Evolutionary conservation across 2,888 invertebrate genomes (phyloP).

Genomic region (Phlogophora meticulosa): DNA sequence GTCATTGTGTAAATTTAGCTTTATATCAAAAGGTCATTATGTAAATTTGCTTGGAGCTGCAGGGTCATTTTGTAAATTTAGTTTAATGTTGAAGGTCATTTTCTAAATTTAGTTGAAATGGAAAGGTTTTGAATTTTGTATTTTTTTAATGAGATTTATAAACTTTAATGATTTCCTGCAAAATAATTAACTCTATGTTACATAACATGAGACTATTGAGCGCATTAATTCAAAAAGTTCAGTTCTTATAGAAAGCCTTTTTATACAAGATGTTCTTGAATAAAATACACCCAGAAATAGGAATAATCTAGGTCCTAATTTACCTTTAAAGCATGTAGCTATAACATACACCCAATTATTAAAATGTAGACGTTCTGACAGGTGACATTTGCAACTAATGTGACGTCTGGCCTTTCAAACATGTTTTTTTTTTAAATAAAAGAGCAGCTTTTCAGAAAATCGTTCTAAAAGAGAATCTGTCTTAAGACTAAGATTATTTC

Average conservation of each 20-base stretch:
- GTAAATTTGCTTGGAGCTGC: conserved; percentile 1
- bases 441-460: conserved; percentile 63
- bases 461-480: conserved; percentile 55
- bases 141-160: too few relatives aligned
- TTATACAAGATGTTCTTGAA: too few relatives aligned
- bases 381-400: background rate
- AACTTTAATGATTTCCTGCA: too few relatives aligned
- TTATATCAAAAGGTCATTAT: background rate
- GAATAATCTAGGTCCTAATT: too few relatives aligned
- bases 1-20: conserved; percentile 7
- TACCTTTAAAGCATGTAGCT: too few relatives aligned
- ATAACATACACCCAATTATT: background rate
- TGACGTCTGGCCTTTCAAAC: background rate
- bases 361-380: background rate
- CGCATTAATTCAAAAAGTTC: too few relatives aligned
- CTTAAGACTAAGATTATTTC: conserved; percentile 58
- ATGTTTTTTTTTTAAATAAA: background rate
- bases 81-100: background rate
- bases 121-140: background rate
- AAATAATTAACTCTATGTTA: too few relatives aligned
- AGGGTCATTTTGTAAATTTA: background rate
- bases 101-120: conserved; percentile 9
- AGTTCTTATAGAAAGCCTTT: too few relatives aligned
- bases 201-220: too few relatives aligned
- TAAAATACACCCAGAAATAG: too few relatives aligned